Evolutionary conservation across 2,797 vertebrate genomes (phyloP), one percentile per base, ranked within the genome.

Genomic region (Mormyrus proboscirostris): DNA sequence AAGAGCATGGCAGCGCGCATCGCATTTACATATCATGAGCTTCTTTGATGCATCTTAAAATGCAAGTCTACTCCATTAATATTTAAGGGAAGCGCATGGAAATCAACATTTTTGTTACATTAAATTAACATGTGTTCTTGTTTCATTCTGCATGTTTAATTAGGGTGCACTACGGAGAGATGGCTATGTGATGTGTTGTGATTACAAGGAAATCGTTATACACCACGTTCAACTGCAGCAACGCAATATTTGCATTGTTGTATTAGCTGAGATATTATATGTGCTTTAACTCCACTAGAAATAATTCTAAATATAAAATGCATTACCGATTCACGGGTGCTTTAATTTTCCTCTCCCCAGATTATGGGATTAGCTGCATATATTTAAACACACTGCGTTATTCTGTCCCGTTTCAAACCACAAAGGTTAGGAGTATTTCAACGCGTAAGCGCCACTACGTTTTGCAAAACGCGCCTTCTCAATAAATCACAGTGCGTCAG

Each of bases 91-190:
- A 95, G 94, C 93, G 94, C 95, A 95, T 95, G 94, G 96, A 96
- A 97, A 96, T 95, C 95, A 96, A 96, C 95, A 96, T 96, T 96
- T 96, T 96, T 97, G 96, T 97, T 96, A 96, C 95, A 96, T 96
- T 96, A 96, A 96, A 97, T 96, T 95, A 96, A 97, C 96, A 96
- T 96, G 95, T 97, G 96, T 96, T 96, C 95, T 94, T 95, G 95
- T 95, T 93, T 95, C 93, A 94, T 95, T 95, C 94, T 94, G 96
- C 95, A 95, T 96, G 95, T 93, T 95, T 95, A 95, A 96, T 96
- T 95, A 95, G 94, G 92, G 92, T 91, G 92, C 91, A 88, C 91
- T 94, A 93, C 94, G 90, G 82, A 89, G 69, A 91, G 86, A 89
- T 85, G 49, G 91, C 92, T 92, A 90, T 91, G 89, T 92, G 92